Evolutionary conservation across 2,888 invertebrate species (phyloP).

Genomic region (Heliconius charithonia): DNA sequence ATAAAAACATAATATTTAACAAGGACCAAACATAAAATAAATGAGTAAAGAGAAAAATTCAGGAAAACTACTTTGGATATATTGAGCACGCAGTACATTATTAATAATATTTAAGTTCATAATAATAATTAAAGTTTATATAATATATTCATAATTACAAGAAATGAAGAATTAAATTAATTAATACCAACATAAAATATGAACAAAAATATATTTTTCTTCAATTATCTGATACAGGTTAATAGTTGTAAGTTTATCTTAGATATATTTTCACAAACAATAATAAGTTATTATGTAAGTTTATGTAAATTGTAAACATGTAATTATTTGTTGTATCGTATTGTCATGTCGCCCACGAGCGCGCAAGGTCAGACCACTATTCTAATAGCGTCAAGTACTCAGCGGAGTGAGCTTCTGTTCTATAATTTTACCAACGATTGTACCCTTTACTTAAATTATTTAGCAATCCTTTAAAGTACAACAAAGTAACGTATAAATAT

Average conservation of each 20-base stretch:
- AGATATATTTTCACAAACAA: not conserved
- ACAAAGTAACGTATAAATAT: too few species aligned
- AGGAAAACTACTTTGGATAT: too few species aligned
- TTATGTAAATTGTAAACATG: constrained; percentile 5
- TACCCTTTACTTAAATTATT: too few species aligned
- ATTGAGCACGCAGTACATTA: too few species aligned
- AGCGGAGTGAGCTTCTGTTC: not conserved
- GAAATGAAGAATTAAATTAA: not conserved
- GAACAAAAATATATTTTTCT: not conserved
- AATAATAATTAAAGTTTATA: too few species aligned
- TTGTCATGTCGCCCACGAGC: constrained; percentile 10
- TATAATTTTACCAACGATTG: not conserved
- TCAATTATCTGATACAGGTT: not conserved
- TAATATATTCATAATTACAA: not conserved
- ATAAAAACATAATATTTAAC: too few species aligned
- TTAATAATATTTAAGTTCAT: too few species aligned
- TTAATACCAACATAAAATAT: not conserved
- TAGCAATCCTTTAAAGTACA: too few species aligned
- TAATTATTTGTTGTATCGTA: constrained; percentile 24
- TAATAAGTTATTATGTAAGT: constrained; percentile 7
- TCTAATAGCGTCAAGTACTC: not conserved
- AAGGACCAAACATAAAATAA: too few species aligned
- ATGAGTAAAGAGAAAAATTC: too few species aligned
- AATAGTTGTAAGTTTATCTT: constrained; percentile 10
- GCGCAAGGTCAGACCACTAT: constrained; percentile 23